These are phyloP conservation scores for Diarsia mendica DNA, from an alignment of 2,888 invertebrate species.

Conservation along the genomic window DNA sequence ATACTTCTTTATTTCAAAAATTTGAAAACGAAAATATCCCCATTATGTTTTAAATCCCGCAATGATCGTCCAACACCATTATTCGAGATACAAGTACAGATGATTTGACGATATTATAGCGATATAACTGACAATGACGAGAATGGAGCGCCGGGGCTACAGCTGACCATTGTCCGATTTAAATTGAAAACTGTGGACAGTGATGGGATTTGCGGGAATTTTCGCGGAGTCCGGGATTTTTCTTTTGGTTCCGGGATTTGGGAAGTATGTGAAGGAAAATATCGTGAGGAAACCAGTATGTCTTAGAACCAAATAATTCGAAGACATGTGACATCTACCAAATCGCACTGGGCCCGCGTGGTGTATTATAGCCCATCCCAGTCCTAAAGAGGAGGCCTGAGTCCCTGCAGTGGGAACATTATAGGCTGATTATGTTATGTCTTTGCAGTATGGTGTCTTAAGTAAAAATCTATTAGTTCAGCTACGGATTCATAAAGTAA, in stretches of 20 bases:
- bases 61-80: constrained; percentile 25
- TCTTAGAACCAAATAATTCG: no score
- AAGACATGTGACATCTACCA: no score
- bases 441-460: background rate
- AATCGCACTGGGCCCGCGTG: no score
- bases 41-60: constrained; percentile 37
- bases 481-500: background rate
- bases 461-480: background rate
- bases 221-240: constrained; percentile 20
- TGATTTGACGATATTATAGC: constrained; percentile 66
- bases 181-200: constrained; percentile 88
- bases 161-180: constrained; percentile 84
- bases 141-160: constrained; percentile 70
- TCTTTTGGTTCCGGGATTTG: background rate
- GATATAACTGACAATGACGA: constrained; percentile 75
- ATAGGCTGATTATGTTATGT: background rate
- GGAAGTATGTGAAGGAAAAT: no score
- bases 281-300: no score
- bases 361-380: no score
- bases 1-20: background rate
- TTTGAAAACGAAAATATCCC: constrained; percentile 5
- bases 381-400: no score
- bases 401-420: background rate
- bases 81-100: constrained; percentile 29
- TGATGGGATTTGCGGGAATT: constrained; percentile 71